phyloP scores from a whole-genome alignment of 64 coral and sea anemone species.

The Stylophora pistillata region DNA sequence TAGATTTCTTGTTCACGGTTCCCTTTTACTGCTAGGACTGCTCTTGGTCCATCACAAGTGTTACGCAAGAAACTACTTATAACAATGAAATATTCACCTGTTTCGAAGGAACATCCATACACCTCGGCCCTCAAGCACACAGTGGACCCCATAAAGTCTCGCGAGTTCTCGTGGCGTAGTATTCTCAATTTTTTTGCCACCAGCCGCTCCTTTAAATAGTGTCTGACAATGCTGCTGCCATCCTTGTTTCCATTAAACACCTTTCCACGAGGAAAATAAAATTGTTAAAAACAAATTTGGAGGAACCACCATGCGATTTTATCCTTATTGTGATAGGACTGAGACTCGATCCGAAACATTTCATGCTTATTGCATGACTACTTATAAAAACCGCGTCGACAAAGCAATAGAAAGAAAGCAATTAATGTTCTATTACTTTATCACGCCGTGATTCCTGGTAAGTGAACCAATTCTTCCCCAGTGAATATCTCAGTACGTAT shows the following conservation, averaged over 20 bases:
- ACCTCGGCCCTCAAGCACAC: conserved; percentile 56
- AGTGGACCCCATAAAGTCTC: conserved; percentile 39
- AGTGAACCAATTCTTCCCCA: conserved; percentile 69
- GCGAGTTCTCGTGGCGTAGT: conserved; percentile 14
- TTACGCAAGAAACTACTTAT: too few species aligned
- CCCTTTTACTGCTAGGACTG: too few species aligned
- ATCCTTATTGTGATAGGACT: too few species aligned
- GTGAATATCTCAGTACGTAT: conserved; percentile 60
- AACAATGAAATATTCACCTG: background rate
- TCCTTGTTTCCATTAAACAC: conserved; percentile 60
- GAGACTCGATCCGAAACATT: too few species aligned
- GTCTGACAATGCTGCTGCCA: conserved; percentile 31
- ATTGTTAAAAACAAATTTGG: background rate
- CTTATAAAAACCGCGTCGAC: too few species aligned
- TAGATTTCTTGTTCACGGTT: too few species aligned
- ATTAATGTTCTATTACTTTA: conserved; percentile 30
- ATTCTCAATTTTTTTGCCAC: conserved; percentile 44
- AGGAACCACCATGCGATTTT: too few species aligned
- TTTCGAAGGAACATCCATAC: conserved; percentile 50
- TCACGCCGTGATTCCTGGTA: conserved; percentile 43
- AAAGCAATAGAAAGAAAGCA: background rate
- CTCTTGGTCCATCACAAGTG: too few species aligned
- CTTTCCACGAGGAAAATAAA: background rate
- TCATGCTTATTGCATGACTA: too few species aligned
- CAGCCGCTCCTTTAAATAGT: conserved; percentile 11